These are phyloP conservation scores for Tortricodes alternella DNA, from an alignment of 2,888 invertebrate species.

Conservation along the genomic window DNA sequence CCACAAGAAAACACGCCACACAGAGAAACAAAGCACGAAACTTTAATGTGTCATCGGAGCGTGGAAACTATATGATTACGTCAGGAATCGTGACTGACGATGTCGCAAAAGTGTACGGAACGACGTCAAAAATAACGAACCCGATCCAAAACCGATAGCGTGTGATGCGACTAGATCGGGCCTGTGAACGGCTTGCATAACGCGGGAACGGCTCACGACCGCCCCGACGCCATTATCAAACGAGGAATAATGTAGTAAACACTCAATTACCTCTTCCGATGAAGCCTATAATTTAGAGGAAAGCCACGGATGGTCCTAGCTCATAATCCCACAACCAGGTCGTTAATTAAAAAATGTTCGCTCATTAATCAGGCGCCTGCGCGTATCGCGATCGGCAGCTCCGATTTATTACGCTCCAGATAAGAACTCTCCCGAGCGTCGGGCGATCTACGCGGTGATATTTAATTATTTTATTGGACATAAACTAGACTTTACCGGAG, in stretches of 20 bases:
- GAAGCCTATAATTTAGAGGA: constrained; percentile 58
- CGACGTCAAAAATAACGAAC: constrained; percentile 64
- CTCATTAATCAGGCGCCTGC: constrained; percentile 63
- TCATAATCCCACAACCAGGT: constrained; percentile 49
- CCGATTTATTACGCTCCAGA: constrained; percentile 66
- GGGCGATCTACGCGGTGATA: constrained; percentile 43
- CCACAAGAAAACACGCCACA: constrained; percentile 33
- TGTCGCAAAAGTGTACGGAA: constrained; percentile 58
- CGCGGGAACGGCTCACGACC: constrained; percentile 61
- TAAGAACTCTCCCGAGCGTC: constrained; percentile 49
- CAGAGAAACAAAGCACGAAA: constrained; percentile 39
- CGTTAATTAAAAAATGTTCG: constrained; percentile 68
- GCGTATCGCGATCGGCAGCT: constrained; percentile 58
- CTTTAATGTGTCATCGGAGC: constrained; percentile 51
- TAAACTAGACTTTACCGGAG: constrained; percentile 48
- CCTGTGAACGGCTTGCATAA: constrained; percentile 62
- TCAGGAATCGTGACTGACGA: constrained; percentile 60
- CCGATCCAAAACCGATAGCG: constrained; percentile 57
- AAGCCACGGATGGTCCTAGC: constrained; percentile 40
- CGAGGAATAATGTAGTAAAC: constrained; percentile 56
- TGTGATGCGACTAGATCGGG: constrained; percentile 38
- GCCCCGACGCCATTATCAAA: constrained; percentile 53
- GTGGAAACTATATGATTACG: constrained; percentile 59
- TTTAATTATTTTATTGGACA: constrained; percentile 52
- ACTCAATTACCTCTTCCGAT: constrained; percentile 60